Evolutionary conservation across 2,797 vertebrate species (phyloP).

Genomic region (Discoglossus pictus): DNA sequence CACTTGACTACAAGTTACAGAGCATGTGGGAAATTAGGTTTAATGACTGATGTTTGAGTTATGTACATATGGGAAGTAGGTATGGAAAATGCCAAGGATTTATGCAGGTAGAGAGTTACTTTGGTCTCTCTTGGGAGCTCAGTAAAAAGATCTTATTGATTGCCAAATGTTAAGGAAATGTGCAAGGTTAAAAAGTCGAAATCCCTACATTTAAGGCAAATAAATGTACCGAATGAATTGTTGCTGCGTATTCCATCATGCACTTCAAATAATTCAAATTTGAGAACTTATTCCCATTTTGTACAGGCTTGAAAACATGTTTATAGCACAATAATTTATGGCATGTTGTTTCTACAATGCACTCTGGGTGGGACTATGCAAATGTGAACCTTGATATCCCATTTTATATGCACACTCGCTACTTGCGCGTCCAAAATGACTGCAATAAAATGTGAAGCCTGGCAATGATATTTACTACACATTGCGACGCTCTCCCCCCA

Average conservation of each 20-base stretch:
- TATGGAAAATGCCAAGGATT: slow-evolving; percentile 17
- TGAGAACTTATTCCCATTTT: too few relatives aligned
- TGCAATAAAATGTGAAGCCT: too few relatives aligned
- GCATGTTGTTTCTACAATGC: too few relatives aligned
- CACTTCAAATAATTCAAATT: too few relatives aligned
- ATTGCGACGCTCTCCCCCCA: too few relatives aligned
- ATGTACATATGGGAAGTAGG: slow-evolving; percentile 11
- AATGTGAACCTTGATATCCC: too few relatives aligned
- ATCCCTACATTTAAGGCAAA: slow-evolving; percentile 4
- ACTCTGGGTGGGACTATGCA: too few relatives aligned
- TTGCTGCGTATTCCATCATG: background rate
- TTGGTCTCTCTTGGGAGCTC: background rate
- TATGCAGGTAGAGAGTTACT: slow-evolving; percentile 7
- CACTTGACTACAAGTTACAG: slow-evolving; percentile 22
- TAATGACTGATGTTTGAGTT: slow-evolving; percentile 21
- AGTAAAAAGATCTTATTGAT: background rate
- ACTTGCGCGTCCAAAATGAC: too few relatives aligned
- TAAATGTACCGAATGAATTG: background rate
- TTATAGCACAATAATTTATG: too few relatives aligned
- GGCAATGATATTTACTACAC: too few relatives aligned
- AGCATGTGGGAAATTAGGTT: slow-evolving; percentile 27
- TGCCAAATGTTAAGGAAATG: background rate
- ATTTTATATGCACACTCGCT: too few relatives aligned
- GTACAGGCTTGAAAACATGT: too few relatives aligned
- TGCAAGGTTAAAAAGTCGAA: slow-evolving; percentile 1